Conservation (phyloP, 2,888 invertebrate genomes). For the Ligdia adustata region DNA sequence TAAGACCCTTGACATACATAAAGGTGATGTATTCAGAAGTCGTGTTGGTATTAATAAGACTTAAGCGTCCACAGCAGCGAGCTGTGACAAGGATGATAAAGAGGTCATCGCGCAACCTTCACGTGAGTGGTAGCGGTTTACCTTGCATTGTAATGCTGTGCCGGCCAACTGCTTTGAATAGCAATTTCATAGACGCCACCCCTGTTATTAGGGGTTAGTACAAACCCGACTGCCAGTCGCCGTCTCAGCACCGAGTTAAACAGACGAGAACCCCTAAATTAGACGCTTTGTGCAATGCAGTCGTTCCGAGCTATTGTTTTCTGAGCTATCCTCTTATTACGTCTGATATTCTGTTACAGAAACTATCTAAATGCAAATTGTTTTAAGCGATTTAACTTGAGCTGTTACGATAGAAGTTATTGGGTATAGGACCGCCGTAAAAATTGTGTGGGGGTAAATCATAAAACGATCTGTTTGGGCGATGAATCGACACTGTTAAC, state of each 20-base stretch:
- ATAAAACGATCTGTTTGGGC: conserved; percentile 71
- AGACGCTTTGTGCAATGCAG: conserved; percentile 53
- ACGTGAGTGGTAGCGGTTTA: conserved; percentile 65
- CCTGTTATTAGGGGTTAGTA: conserved; percentile 70
- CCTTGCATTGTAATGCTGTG: conserved; percentile 62
- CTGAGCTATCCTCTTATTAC: conserved; percentile 34
- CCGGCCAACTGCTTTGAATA: conserved; percentile 65
- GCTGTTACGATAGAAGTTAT: conserved; percentile 19
- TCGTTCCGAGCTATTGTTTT: conserved; percentile 40
- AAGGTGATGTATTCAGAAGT: conserved; percentile 43
- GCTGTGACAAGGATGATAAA: conserved; percentile 63
- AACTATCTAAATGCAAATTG: conserved; percentile 36
- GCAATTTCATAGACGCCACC: conserved; percentile 68
- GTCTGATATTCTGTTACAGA: conserved; percentile 16
- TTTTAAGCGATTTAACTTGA: conserved; percentile 21
- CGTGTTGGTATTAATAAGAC: conserved; percentile 49
- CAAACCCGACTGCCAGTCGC: conserved; percentile 63
- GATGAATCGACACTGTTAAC: conserved; percentile 69
- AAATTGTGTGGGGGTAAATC: conserved; percentile 45
- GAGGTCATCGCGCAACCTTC: conserved; percentile 62
- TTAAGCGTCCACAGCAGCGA: conserved; percentile 52
- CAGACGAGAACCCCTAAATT: conserved; percentile 62
- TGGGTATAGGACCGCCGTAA: conserved; percentile 28
- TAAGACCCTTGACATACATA: conserved; percentile 24
- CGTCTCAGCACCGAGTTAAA: conserved; percentile 58